These are phyloP conservation scores for Charanyca ferruginea DNA, from an alignment of 2,888 invertebrate genomes.

Conservation along the genomic window DNA sequence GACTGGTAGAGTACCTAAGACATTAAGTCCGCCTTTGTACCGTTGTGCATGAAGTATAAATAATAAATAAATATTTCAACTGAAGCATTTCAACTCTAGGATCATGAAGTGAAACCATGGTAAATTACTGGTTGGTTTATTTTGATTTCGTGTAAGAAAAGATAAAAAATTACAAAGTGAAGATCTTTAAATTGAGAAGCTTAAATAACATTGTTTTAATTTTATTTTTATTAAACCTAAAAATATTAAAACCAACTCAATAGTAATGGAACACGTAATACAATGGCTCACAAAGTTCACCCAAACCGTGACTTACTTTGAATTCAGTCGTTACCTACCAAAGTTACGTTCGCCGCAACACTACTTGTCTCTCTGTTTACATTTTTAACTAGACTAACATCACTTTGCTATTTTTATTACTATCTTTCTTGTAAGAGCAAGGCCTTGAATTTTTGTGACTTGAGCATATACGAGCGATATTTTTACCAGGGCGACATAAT, in stretches of 20 bases:
- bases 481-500: not conserved
- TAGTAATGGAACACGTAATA: slow-evolving; percentile 1
- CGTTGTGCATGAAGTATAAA: too few species aligned
- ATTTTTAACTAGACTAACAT: slow-evolving; percentile 68
- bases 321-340: slow-evolving; percentile 58
- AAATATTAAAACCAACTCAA: slow-evolving; percentile 19
- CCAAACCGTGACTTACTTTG: slow-evolving; percentile 33
- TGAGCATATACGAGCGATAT: not conserved
- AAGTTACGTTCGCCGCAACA: slow-evolving; percentile 56
- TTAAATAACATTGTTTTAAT: too few species aligned
- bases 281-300: slow-evolving; percentile 20
- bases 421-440: slow-evolving; percentile 29
- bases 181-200: too few species aligned
- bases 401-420: slow-evolving; percentile 54
- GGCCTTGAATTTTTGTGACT: slow-evolving; percentile 8
- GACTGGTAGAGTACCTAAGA: too few species aligned
- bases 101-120: too few species aligned
- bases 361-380: slow-evolving; percentile 56
- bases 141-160: too few species aligned
- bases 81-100: too few species aligned
- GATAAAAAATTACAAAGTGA: too few species aligned
- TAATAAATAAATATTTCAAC: too few species aligned
- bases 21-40: too few species aligned
- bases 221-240: not conserved
- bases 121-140: too few species aligned